Percentiles rank a stretch among this genome's conserved stretches.
Evolutionary conservation across 2,113 vertebrate species (phyloP).

Genomic region (Laticauda colubrina): DNA sequence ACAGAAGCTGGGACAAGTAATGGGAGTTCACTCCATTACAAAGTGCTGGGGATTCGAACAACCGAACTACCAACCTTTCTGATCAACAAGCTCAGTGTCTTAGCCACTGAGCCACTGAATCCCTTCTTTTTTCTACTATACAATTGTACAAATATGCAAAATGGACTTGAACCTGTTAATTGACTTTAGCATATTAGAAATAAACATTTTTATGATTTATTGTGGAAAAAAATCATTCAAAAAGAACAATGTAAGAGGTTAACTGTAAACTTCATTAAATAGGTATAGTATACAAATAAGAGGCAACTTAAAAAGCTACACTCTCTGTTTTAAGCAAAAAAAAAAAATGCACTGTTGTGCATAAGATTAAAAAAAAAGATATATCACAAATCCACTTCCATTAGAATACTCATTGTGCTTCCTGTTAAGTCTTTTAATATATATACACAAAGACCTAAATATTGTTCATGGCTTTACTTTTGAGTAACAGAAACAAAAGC

Average conservation of each 20-base stretch:
- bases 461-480: not conserved
- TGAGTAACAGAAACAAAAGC: not conserved
- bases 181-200: not conserved
- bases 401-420: not conserved
- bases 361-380: not conserved
- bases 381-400: not conserved
- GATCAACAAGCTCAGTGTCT: too few relatives aligned
- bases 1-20: too few relatives aligned
- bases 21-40: too few relatives aligned
- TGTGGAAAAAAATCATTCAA: not conserved
- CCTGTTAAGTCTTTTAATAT: not conserved
- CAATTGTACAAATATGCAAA: not conserved
- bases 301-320: not conserved
- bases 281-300: not conserved
- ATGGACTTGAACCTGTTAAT: not conserved
- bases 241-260: not conserved
- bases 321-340: not conserved
- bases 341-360: not conserved
- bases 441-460: not conserved
- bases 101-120: too few relatives aligned
- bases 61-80: too few relatives aligned
- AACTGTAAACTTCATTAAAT: not conserved
- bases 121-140: not conserved
- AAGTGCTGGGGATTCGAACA: too few relatives aligned
- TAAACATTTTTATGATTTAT: not conserved